These are phyloP conservation scores for Pseudomugil tenellus DNA, from an alignment of 2,797 vertebrate genomes.

Conservation along the genomic window DNA sequence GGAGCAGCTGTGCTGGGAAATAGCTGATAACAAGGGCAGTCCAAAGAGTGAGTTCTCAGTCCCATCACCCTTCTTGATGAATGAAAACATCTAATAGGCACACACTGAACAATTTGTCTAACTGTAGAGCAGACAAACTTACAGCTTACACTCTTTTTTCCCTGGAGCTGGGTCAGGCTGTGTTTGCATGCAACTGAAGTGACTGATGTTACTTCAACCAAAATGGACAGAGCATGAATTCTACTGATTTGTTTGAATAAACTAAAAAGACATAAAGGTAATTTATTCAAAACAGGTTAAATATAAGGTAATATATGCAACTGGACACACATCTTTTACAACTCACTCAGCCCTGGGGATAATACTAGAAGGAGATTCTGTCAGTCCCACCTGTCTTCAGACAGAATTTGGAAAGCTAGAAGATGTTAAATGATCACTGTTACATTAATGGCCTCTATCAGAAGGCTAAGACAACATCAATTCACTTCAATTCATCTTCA, in stretches of 20 bases:
- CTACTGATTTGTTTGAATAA: not conserved
- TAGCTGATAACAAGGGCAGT: conserved; percentile 31
- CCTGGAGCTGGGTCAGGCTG: not conserved
- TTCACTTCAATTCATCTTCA: too few relatives aligned
- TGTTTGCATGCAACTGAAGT: not conserved
- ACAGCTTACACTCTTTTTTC: not conserved
- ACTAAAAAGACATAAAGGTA: not conserved
- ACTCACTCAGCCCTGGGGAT: not conserved
- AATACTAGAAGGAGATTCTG: not conserved
- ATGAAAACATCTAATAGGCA: conserved; percentile 4
- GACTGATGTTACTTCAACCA: not conserved
- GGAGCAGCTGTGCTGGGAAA: conserved; percentile 44
- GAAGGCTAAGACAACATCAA: not conserved
- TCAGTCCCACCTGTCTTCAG: not conserved
- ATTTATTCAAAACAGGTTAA: too few relatives aligned
- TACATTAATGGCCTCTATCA: not conserved
- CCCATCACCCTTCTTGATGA: conserved; percentile 11
- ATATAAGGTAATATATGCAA: too few relatives aligned
- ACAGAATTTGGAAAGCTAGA: not conserved
- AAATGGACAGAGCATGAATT: not conserved
- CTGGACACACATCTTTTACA: too few relatives aligned
- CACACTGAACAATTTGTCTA: not conserved
- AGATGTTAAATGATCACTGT: not conserved
- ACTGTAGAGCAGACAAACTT: not conserved
- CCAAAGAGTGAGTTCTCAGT: conserved; percentile 4